Evolutionary conservation across 2,113 vertebrate species (phyloP).

Genomic region (Cettia cetti): DNA sequence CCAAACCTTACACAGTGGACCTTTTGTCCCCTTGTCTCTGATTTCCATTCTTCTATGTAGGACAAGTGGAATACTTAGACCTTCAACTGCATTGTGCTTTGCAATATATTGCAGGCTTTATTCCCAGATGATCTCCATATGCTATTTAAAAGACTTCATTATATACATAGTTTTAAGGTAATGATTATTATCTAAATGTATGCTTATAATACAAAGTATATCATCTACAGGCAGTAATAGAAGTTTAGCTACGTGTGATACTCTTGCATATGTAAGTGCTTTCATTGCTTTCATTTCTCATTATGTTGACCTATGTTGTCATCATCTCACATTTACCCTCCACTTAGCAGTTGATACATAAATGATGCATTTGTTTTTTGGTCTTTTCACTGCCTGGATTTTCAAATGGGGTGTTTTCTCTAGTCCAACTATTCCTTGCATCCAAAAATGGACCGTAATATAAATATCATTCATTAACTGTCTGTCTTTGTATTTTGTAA

Average conservation of each 20-base stretch:
- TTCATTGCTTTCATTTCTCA: neutral
- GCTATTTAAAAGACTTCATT: neutral
- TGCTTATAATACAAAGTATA: neutral
- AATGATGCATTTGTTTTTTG: neutral
- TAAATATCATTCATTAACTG: neutral
- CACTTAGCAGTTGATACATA: neutral
- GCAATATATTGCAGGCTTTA: neutral
- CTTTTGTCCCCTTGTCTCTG: neutral
- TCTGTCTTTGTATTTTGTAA: neutral
- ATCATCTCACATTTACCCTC: neutral
- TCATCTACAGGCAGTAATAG: neutral
- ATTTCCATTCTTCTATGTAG: neutral
- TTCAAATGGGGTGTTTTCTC: neutral
- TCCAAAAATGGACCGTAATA: neutral
- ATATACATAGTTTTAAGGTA: neutral
- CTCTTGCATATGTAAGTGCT: neutral
- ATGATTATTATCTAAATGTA: neutral
- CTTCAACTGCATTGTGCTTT: neutral
- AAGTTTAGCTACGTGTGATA: neutral
- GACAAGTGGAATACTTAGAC: neutral
- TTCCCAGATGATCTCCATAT: neutral
- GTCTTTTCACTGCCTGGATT: neutral
- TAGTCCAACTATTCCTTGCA: neutral
- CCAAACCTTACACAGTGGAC: neutral
- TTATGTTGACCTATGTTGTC: neutral